phyloP scores from a whole-genome alignment of 1,140 invertebrate genomes.

The Philotrypesis tridentata region DNA sequence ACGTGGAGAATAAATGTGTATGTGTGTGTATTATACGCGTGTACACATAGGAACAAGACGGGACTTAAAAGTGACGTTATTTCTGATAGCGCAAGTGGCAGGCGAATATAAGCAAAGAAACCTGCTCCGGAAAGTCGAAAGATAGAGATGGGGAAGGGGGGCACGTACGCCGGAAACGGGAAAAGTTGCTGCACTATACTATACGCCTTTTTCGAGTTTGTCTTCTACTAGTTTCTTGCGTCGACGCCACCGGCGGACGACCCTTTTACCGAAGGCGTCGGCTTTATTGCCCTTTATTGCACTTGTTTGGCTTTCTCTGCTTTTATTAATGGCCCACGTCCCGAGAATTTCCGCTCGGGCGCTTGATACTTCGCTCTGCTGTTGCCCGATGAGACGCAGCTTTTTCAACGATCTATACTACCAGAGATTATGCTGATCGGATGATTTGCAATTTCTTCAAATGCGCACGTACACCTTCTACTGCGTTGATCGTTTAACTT shows the following conservation, averaged over 20 bases:
- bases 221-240: not conserved
- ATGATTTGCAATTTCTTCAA: not conserved
- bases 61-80: conserved; percentile 13
- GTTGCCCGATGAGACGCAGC: conserved; percentile 1
- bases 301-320: conserved; percentile 35
- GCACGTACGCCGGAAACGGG: conserved; percentile 37
- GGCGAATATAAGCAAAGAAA: not conserved
- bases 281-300: conserved; percentile 41
- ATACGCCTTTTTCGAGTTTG: not conserved
- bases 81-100: not conserved
- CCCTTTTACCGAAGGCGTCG: conserved; percentile 30
- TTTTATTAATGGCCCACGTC: conserved; percentile 42
- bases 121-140: not conserved
- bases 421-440: conserved; percentile 3
- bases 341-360: conserved; percentile 18
- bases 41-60: too few relatives aligned
- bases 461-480: too few relatives aligned
- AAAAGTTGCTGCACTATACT: conserved; percentile 29
- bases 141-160: not conserved
- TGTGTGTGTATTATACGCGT: too few relatives aligned
- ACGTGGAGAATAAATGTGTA: too few relatives aligned
- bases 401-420: not conserved
- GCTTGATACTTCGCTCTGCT: not conserved
- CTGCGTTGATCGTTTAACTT: too few relatives aligned
- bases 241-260: not conserved